Conservation (phyloP, 2,113 vertebrate genomes). For the Anhinga anhinga region DNA sequence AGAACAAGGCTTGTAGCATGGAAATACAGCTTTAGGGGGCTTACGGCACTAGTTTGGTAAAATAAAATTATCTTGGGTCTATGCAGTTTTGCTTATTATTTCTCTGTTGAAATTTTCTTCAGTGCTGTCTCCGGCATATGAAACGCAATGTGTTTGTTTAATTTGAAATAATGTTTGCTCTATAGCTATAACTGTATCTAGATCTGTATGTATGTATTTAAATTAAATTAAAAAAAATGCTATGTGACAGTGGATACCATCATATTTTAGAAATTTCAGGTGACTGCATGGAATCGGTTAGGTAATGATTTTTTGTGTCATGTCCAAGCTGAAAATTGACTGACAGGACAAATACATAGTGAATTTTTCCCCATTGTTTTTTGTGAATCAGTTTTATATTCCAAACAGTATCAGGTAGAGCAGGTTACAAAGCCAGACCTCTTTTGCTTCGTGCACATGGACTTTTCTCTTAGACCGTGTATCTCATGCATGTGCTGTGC, state of each 20-base stretch:
- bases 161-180: background rate
- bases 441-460: background rate
- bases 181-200: background rate
- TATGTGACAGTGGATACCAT: background rate
- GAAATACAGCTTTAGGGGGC: background rate
- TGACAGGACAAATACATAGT: background rate
- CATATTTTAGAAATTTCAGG: background rate
- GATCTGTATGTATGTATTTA: background rate
- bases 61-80: background rate
- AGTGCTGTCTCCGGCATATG: background rate
- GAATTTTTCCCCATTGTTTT: background rate
- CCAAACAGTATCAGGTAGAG: background rate
- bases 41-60: background rate
- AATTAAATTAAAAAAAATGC: background rate
- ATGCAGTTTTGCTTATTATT: background rate
- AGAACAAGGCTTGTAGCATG: background rate
- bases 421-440: background rate
- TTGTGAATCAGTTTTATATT: background rate
- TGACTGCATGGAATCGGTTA: background rate
- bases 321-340: constrained; percentile 29
- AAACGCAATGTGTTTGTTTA: background rate
- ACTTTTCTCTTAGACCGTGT: background rate
- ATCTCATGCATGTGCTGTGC: background rate
- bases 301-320: background rate
- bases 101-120: background rate